A percentile compares a stretch with the other conserved stretches of the same genome.
Evolutionary conservation across 2,888 invertebrate genomes (phyloP).

Genomic region (Vesta saturnalis): DNA sequence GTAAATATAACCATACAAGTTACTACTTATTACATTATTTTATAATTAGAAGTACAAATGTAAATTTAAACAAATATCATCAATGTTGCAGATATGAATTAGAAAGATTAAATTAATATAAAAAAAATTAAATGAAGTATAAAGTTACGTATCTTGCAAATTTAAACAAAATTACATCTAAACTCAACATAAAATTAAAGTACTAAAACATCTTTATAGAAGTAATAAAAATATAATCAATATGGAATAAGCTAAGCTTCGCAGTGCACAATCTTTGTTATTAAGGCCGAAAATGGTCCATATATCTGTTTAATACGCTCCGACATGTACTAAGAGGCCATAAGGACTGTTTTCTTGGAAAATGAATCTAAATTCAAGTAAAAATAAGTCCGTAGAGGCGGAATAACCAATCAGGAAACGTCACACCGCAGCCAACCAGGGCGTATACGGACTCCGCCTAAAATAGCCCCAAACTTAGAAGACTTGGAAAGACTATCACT

Average conservation of each 20-base stretch:
- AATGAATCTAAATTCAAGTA: slow-evolving; percentile 44
- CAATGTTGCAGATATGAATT: no score
- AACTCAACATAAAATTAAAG: slow-evolving; percentile 34
- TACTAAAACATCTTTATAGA: slow-evolving; percentile 54
- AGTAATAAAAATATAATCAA: slow-evolving; percentile 59
- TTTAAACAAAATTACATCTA: slow-evolving; percentile 24
- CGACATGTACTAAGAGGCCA: slow-evolving; percentile 60
- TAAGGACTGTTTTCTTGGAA: slow-evolving; percentile 54
- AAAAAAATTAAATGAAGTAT: background rate
- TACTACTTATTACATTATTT: no score
- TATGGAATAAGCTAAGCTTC: slow-evolving; percentile 54
- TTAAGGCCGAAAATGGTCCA: slow-evolving; percentile 54
- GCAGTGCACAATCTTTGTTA: slow-evolving; percentile 43
- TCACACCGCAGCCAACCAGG: slow-evolving; percentile 57
- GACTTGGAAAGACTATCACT: slow-evolving; percentile 25
- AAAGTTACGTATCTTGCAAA: background rate
- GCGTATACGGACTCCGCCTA: slow-evolving; percentile 43
- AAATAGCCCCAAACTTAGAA: slow-evolving; percentile 36
- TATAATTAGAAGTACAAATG: no score
- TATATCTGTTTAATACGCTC: slow-evolving; percentile 57
- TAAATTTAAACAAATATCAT: no score
- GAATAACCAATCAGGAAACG: slow-evolving; percentile 56
- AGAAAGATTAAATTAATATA: background rate
- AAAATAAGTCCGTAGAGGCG: slow-evolving; percentile 47
- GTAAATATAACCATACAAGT: no score